A percentile compares a stretch with the other conserved stretches of the same genome.
These are phyloP conservation scores for Agonopterix heracliana DNA, from an alignment of 2,888 invertebrate genomes.

Conservation along the genomic window DNA sequence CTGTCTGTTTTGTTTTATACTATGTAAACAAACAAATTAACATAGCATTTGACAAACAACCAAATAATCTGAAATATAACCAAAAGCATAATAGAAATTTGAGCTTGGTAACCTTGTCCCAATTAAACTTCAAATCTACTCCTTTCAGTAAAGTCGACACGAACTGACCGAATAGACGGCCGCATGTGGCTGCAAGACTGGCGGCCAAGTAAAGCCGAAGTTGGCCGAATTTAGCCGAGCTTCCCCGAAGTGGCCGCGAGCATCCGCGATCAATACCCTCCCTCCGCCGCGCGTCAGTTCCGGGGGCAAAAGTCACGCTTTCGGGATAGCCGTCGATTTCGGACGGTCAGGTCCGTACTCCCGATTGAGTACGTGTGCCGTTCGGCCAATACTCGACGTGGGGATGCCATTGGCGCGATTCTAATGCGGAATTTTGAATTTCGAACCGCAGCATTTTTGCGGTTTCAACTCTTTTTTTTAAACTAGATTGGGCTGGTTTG, in stretches of 20 bases:
- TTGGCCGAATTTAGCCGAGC: slow-evolving; percentile 53
- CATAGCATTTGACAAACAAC: no score
- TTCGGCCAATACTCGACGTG: slow-evolving; percentile 7
- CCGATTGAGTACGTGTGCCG: slow-evolving; percentile 40
- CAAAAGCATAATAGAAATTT: not conserved
- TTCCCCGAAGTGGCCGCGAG: slow-evolving; percentile 56
- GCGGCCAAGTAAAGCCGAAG: slow-evolving; percentile 59
- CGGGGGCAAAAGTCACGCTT: slow-evolving; percentile 70
- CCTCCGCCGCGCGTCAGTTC: slow-evolving; percentile 63
- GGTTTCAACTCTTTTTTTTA: no score
- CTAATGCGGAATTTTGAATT: slow-evolving; percentile 40
- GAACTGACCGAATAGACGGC: slow-evolving; percentile 54
- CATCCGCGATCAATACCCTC: slow-evolving; percentile 66
- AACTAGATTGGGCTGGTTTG: no score
- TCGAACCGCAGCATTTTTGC: slow-evolving; percentile 10
- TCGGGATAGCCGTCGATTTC: slow-evolving; percentile 65
- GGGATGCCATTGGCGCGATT: slow-evolving; percentile 34
- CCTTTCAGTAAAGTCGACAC: slow-evolving; percentile 59
- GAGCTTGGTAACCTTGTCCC: slow-evolving; percentile 61
- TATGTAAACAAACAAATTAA: no score
- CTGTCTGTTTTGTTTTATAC: no score
- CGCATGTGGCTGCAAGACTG: slow-evolving; percentile 40
- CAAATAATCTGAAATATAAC: not conserved
- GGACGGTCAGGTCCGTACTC: slow-evolving; percentile 52
- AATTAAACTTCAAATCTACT: slow-evolving; percentile 70